Evolutionary conservation across 2,113 vertebrate species (phyloP), one percentile per base, ranked within the genome.

Genomic region (Polypterus senegalus): DNA sequence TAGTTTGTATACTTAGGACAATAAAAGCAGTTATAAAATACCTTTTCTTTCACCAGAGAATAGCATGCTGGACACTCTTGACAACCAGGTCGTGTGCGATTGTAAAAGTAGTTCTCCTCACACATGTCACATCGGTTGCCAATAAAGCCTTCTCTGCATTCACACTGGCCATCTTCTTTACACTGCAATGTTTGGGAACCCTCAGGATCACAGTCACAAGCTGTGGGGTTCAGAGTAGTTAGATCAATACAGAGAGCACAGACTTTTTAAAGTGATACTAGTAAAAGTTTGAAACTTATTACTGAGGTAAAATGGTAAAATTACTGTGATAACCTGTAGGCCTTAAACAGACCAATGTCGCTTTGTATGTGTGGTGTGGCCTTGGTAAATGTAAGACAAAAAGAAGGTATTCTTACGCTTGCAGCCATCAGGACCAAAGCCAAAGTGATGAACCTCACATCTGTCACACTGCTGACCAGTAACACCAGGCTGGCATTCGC

Each of bases 91-190:
- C 84, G 84, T 0, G 94, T 90, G 54, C 92, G 91, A 74, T 99
- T 99, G 76, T 97, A 95, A 86, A 97, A 99, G 68, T 94, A 99
- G 67, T 97, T 98, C 75, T 99, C 96, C 70, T 98, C 94, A 3
- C 96, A 99, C 70, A 97, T 94, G 76, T 98, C 88, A 0, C 95
- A 99, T 52, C 92, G 93, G 54, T 49, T 77, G 0, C 96, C 96
- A n/a, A 99, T 89, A 0, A 98, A 97, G 48, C 96, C 96, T 3
- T 91, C 83, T 27, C 77, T 89, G 72, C 96, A 99, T 58, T 86
- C 83, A 0, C 96, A 99, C 54, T 63, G 89, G 0, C 94, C 92
- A 0, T 90, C 73, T 2, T 94, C 91, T 68, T 61, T 80, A 65
- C 96, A 99, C 79, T 97, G 94, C 43, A 90, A 84, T 0, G 82